Base-by-base conservation (phyloP, 2,113 vertebrate species). In the Xenopus laevis region DNA sequence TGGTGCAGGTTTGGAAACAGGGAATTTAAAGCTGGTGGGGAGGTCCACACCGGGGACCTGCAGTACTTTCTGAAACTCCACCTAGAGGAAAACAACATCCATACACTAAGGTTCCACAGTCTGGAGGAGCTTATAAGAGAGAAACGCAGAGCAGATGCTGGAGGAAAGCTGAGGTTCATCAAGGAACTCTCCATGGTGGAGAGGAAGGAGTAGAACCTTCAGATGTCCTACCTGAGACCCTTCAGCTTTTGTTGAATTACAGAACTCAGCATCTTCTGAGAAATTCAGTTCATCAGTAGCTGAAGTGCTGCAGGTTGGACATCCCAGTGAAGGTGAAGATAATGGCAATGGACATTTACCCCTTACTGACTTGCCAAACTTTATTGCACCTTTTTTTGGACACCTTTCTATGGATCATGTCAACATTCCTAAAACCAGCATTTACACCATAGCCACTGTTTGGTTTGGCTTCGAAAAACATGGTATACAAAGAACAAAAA, bases 1-100 rank as follows among this genome's bases (percentile, higher is more conserved):
- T 99, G 97, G 97, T 99, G 97, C 89, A 94, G 97, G 84, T 99
- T 98, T 71, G 97, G 97, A 71, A 99, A 98, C 82, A 84, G 97
- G 80, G 96, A 99, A 89, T 99, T 99, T 89, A 99, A 99, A 89
- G 94, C 95, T 0, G 96, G 95, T 0, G 96, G 96, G 21, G 97
- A 99, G 89, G 92, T 82, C 78, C 93, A 92, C 81, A 92, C 92
- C 3, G 91, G 87, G 62, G 79, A 86, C 53, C 94, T 92, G 84
- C 94, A 91, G 83, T 98, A 98, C 87, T 93, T 93, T 86, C 95
- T 98, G 84, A 95, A 98, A 87, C 93, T 97, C 86, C 95, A 95
- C 80, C 89, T 98, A 84, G 92, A 92, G 0, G 94, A 94, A 77
- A 92, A 90, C 84, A 91, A 95, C 53, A 94, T 93, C 84, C 97